A percentile compares a stretch with the other conserved stretches of the same genome.
Evolutionary conservation across 2,113 vertebrate species (phyloP).

Genomic region (Machaerirhynchus nigripectus): DNA sequence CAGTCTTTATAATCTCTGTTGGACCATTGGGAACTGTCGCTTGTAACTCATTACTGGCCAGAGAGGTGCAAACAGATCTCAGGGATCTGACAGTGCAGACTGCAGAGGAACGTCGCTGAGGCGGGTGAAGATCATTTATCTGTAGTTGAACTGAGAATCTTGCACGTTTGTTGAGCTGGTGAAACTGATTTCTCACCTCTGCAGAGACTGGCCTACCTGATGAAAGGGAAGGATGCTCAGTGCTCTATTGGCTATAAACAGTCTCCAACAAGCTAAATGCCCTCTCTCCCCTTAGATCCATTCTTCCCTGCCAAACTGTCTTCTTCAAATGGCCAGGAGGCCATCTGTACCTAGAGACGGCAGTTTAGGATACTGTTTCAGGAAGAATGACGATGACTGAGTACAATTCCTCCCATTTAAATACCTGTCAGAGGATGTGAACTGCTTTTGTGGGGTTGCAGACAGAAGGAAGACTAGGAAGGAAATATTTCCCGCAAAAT

Average conservation of each 20-base stretch:
- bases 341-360: neutral
- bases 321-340: neutral
- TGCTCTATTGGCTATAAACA: neutral
- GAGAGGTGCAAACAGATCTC: neutral
- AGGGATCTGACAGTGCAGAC: neutral
- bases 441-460: neutral
- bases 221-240: neutral
- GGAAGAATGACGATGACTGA: neutral
- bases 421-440: neutral
- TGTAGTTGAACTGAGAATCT: neutral
- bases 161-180: neutral
- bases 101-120: fast-evolving
- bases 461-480: neutral
- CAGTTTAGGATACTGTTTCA: neutral
- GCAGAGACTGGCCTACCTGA: neutral
- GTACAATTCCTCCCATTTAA: neutral
- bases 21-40: neutral
- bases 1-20: neutral
- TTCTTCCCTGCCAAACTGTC: neutral
- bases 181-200: neutral
- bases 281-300: neutral
- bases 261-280: neutral
- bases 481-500: neutral
- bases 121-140: neutral
- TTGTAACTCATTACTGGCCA: neutral